phyloP scores from a whole-genome alignment of 2,113 vertebrate species.

The Mormyrus lacerda region DNA sequence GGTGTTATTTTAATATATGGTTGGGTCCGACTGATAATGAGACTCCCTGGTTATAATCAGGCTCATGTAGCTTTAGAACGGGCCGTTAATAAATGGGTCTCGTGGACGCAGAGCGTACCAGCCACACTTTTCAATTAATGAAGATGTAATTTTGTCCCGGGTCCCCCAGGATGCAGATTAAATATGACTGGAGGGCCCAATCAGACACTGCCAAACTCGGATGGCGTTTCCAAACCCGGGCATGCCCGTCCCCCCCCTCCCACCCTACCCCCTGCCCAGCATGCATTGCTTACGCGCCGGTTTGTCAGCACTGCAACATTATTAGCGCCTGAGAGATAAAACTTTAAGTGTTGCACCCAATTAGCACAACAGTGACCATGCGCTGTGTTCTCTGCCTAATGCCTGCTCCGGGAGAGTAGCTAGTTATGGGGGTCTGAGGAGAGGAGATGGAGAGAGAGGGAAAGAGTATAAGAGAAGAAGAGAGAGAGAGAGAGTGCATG shows the following conservation, averaged over 20 bases:
- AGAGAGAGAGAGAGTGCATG: constrained; percentile 12
- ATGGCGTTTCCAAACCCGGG: constrained; percentile 79
- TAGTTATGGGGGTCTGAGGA: constrained; percentile 78
- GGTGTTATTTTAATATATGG: constrained; percentile 33
- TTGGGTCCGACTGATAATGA: constrained; percentile 46
- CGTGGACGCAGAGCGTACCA: constrained; percentile 76
- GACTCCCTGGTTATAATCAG: constrained; percentile 55
- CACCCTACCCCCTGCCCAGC: constrained; percentile 29
- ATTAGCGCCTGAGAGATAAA: constrained; percentile 98
- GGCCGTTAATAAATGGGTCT: constrained; percentile 83
- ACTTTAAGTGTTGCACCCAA: constrained; percentile 99
- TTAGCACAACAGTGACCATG: constrained; percentile 96
- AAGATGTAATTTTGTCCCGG: constrained; percentile 90
- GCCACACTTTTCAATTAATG: constrained; percentile 97
- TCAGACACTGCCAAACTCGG: constrained; percentile 72
- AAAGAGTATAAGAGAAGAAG: constrained; percentile 19
- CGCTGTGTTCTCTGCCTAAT: constrained; percentile 83
- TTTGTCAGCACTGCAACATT: constrained; percentile 86
- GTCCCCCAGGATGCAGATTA: constrained; percentile 91
- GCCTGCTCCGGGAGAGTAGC: constrained; percentile 77
- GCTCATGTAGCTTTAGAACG: constrained; percentile 71
- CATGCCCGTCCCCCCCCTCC: constrained; percentile 50
- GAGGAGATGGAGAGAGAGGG: constrained; percentile 31
- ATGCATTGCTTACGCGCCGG: constrained; percentile 83
- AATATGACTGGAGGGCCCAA: constrained; percentile 93